Evolutionary conservation across 2,797 vertebrate genomes (phyloP).

Genomic region (Acanthopagrus latus): DNA sequence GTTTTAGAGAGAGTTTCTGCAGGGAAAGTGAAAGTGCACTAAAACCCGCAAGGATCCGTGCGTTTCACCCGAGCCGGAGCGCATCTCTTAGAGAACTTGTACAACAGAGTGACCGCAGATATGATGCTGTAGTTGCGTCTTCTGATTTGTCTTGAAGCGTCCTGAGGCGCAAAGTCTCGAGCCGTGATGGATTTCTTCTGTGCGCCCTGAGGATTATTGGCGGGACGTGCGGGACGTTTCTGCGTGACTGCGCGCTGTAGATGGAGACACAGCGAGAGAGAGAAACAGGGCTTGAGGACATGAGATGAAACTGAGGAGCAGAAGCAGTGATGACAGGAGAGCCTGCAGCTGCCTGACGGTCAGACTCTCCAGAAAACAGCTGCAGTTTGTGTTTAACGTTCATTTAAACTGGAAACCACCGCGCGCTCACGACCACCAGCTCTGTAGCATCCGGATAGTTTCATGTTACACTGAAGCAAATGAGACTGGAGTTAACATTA

Average conservation of each 20-base stretch:
- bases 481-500: no score
- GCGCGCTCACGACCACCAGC: not conserved
- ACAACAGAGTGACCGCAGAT: not conserved
- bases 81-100: not conserved
- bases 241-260: slow-evolving; percentile 36
- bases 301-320: not conserved
- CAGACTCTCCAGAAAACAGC: not conserved
- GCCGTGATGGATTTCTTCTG: slow-evolving; percentile 14
- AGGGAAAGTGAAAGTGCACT: not conserved
- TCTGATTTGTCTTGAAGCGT: not conserved
- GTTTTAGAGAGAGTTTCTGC: not conserved
- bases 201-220: slow-evolving; percentile 22
- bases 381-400: not conserved
- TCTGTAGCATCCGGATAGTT: not conserved
- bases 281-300: not conserved
- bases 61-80: not conserved
- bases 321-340: slow-evolving; percentile 18
- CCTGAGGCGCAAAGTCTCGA: not conserved
- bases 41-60: not conserved
- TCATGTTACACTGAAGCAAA: not conserved
- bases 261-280: slow-evolving; percentile 20
- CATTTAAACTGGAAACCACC: not conserved
- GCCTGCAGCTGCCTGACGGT: not conserved
- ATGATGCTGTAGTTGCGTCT: not conserved
- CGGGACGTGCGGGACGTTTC: slow-evolving; percentile 31